phyloP scores from a whole-genome alignment of 37 sponge, comb jelly and placozoan genomes.

The Haliclona indistincta region DNA sequence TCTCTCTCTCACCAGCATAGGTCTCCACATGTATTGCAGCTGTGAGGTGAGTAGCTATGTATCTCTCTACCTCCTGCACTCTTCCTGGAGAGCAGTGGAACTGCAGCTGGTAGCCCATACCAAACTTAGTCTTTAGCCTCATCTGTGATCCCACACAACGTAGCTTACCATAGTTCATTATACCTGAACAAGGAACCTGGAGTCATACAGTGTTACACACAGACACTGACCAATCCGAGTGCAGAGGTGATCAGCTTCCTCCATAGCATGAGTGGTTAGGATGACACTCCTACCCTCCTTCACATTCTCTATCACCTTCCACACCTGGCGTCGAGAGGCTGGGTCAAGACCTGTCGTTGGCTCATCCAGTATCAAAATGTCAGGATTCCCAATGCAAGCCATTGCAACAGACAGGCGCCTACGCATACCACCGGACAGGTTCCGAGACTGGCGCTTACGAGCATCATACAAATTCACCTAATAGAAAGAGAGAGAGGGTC shows the following conservation, averaged over 20 bases:
- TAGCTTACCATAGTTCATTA: constrained; percentile 76
- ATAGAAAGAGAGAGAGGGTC: not conserved
- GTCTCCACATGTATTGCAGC: constrained; percentile 63
- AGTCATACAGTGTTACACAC: not conserved
- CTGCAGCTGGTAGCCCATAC: constrained; percentile 77
- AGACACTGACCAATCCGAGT: constrained; percentile 40
- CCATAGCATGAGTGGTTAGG: constrained; percentile 53
- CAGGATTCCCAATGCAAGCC: constrained; percentile 70
- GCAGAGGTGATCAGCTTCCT: constrained; percentile 80
- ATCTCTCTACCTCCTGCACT: constrained; percentile 44
- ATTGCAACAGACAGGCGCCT: constrained; percentile 82
- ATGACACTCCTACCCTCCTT: constrained; percentile 71
- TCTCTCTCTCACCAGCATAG: constrained; percentile 50
- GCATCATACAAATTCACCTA: constrained; percentile 79
- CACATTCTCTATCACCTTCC: constrained; percentile 73
- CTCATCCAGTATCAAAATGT: constrained; percentile 70
- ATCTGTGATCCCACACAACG: constrained; percentile 64
- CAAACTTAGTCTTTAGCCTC: constrained; percentile 78
- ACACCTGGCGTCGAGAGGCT: constrained; percentile 71
- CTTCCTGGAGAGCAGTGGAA: constrained; percentile 10
- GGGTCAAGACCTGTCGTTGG: constrained; percentile 47
- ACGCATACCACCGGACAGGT: constrained; percentile 75
- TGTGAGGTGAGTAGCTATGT: constrained; percentile 30
- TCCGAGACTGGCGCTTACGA: constrained; percentile 41
- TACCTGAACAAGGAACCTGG: constrained; percentile 32